Percentiles rank a stretch among this genome's conserved stretches.
phyloP scores from a whole-genome alignment of 2,797 vertebrate species.

The Hybognathus amarus region DNA sequence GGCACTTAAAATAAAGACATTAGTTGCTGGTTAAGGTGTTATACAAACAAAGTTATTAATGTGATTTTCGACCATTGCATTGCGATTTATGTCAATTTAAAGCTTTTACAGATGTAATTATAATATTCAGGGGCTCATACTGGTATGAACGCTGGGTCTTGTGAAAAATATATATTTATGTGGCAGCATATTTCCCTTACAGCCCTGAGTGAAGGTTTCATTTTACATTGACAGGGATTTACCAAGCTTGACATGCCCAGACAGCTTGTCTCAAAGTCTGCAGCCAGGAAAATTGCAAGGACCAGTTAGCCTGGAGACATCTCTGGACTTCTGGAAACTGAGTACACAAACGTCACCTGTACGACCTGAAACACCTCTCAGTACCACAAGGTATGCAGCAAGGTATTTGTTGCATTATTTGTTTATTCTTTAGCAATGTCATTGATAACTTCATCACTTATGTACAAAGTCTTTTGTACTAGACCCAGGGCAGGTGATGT shows the following conservation, averaged over 20 bases:
- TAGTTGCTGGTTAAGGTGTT: neutral
- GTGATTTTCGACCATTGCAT: neutral
- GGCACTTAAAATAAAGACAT: conserved; percentile 1
- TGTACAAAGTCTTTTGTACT: neutral
- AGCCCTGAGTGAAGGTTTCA: conserved; percentile 36
- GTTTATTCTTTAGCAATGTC: conserved; percentile 14
- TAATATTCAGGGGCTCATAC: neutral
- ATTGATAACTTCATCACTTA: neutral
- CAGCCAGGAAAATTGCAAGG: conserved; percentile 29
- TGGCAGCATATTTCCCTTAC: conserved; percentile 28
- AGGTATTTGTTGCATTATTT: neutral
- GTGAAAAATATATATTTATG: conserved; percentile 37
- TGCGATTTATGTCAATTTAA: neutral
- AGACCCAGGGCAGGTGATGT: neutral
- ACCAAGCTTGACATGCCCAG: conserved; percentile 49
- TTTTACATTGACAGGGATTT: conserved; percentile 51
- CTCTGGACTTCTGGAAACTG: conserved; percentile 18
- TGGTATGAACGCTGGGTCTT: conserved; percentile 1
- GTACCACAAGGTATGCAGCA: neutral
- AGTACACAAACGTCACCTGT: conserved; percentile 21
- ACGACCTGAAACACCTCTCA: neutral
- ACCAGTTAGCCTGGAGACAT: conserved; percentile 32
- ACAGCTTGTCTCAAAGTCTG: conserved; percentile 44
- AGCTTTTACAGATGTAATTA: conserved; percentile 8
- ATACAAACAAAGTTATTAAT: neutral